Base-by-base conservation (phyloP, 2,797 vertebrate genomes). In the Tolypeutes matacus region DNA sequence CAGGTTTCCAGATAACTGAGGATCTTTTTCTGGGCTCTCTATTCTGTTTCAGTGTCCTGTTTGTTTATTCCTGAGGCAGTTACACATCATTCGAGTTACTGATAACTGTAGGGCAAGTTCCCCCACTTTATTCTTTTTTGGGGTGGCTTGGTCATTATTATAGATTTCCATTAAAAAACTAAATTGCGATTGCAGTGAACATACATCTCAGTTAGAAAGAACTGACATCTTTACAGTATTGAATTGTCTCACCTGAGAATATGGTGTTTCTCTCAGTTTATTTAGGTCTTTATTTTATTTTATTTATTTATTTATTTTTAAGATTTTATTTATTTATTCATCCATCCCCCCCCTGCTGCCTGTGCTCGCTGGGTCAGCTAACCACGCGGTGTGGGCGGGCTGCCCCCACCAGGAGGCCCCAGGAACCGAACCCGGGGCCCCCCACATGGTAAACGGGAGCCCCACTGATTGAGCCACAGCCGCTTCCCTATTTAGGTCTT, bases 1-100 rank as follows among this genome's bases (percentile, higher is more conserved):
- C 77, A 65, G 25, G 36, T 84, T 95, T 86, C 89, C 69, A 78
- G 85, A 69, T 69, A 87, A 75, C 82, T 15, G 51, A 75, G 42
- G 42, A 51, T 87, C 77, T 2, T n/a, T n/a, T n/a, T n/a, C n/a
- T n/a, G n/a, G n/a, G n/a, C n/a, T n/a, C n/a, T n/a, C n/a, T n/a
- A n/a, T 62, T 83, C 76, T 80, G 18, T 65, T 86, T 87, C 39
- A 10, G 34, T 31, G 39, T 86, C 46, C 3, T 31, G 12, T 49
- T 39, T 83, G 31, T 78, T 34, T 85, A 6, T 76, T 34, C 13
- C 56, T 25, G n/a, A 89, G 49, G 31, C 31, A 67, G 42, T 21
- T 39, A 78, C 29, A 10, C 20, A n/a, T 69, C 9, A 20, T 90
- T n/a, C n/a, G 20, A 36, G 25, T 84, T 56, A 17, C 58, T 75